phyloP scores from a whole-genome alignment of 1,140 invertebrate species.

The Drosophila kurseongensis region DNA sequence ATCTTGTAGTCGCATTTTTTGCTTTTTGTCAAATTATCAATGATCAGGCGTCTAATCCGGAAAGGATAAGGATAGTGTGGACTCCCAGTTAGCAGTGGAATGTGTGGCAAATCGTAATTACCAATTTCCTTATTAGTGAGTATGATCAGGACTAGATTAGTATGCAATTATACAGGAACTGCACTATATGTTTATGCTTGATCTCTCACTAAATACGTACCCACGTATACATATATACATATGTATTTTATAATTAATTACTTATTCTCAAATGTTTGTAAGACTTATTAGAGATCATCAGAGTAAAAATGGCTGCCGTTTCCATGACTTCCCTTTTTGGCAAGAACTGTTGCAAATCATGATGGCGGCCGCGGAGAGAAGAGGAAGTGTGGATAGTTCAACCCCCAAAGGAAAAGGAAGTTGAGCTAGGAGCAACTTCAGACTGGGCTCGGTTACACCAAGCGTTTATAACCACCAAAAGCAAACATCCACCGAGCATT shows the following conservation, averaged over 20 bases:
- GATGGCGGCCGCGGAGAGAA: conserved; percentile 24
- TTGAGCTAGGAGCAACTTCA: background rate
- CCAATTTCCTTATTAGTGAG: conserved; percentile 15
- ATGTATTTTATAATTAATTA: background rate
- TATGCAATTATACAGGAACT: no score
- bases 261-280: background rate
- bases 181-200: no score
- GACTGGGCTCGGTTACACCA: conserved; percentile 71
- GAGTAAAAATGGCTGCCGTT: conserved; percentile 1
- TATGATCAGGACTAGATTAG: background rate
- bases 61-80: conserved; percentile 8
- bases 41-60: conserved; percentile 40
- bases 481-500: conserved; percentile 84
- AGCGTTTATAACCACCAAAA: conserved; percentile 80
- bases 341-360: conserved; percentile 8
- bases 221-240: no score
- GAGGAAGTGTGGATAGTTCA: conserved; percentile 5
- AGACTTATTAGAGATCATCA: background rate
- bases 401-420: conserved; percentile 6
- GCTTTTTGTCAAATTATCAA: conserved; percentile 34
- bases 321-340: conserved; percentile 7
- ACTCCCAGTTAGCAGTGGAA: conserved; percentile 15
- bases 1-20: conserved; percentile 34
- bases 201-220: no score
- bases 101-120: conserved; percentile 39